Percentiles rank a stretch among this genome's conserved stretches.
phyloP scores from a whole-genome alignment of 1,140 invertebrate genomes.

The Holotrichia oblita region DNA sequence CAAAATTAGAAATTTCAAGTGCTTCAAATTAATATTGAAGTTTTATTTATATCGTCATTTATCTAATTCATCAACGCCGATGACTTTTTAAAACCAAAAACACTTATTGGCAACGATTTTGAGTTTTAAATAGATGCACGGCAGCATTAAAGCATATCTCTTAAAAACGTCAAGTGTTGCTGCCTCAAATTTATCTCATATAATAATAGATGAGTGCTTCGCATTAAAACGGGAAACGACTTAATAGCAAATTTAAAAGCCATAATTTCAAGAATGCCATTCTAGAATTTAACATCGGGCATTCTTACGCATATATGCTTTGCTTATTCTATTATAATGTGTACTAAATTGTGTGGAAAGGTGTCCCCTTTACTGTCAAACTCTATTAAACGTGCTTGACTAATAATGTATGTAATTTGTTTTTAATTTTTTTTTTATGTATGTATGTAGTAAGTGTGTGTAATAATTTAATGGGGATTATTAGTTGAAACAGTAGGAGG shows the following conservation, averaged over 20 bases:
- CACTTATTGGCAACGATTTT: slow-evolving; percentile 8
- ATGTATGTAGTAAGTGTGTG: neutral
- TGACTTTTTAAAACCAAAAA: neutral
- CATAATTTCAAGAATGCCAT: neutral
- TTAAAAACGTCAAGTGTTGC: slow-evolving; percentile 10
- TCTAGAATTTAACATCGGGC: neutral
- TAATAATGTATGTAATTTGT: no score
- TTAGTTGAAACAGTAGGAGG: slow-evolving; percentile 1
- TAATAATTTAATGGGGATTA: neutral
- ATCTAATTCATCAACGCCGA: neutral
- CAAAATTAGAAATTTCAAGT: no score
- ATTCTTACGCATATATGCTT: neutral
- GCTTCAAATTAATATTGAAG: no score
- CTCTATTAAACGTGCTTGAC: no score
- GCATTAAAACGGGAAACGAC: neutral
- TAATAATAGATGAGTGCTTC: slow-evolving; percentile 11
- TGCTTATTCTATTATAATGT: no score
- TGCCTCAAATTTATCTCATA: slow-evolving; percentile 12
- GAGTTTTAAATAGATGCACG: neutral
- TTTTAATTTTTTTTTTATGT: neutral
- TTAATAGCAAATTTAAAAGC: neutral
- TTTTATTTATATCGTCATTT: no score
- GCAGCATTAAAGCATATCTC: neutral
- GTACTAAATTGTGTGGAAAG: no score
- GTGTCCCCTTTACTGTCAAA: no score